Evolutionary conservation across 1,140 invertebrate genomes (phyloP).

Genomic region (Nilaparvata lugens): DNA sequence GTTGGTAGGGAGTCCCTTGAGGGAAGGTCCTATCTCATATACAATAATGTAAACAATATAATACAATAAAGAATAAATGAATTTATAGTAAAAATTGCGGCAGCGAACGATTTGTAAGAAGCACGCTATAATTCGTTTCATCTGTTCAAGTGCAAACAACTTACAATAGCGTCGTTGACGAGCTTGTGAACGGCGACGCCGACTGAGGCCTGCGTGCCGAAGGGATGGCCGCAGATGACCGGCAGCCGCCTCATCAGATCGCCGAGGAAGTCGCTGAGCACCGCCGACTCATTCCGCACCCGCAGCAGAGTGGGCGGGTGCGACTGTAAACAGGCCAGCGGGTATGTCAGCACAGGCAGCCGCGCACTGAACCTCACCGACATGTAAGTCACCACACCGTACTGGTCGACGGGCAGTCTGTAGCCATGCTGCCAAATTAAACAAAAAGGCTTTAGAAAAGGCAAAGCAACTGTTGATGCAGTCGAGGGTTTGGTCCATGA

Average conservation of each 20-base stretch:
- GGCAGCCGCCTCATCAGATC: constrained; percentile 15
- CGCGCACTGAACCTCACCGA: constrained; percentile 33
- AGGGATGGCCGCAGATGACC: constrained; percentile 16
- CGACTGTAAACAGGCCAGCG: constrained; percentile 35
- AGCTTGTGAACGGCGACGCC: constrained; percentile 17
- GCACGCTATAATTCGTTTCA: too few relatives aligned
- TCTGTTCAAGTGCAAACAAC: too few relatives aligned
- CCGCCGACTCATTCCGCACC: constrained; percentile 29
- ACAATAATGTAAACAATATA: too few relatives aligned
- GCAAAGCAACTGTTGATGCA: too few relatives aligned
- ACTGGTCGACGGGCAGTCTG: constrained; percentile 37
- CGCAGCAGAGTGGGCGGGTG: constrained; percentile 35
- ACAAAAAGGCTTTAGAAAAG: too few relatives aligned
- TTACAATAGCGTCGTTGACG: constrained; percentile 8
- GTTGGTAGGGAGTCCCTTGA: too few relatives aligned
- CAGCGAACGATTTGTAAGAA: too few relatives aligned
- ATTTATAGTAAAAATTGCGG: too few relatives aligned
- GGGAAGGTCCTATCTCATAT: too few relatives aligned
- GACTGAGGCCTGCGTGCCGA: constrained; percentile 2
- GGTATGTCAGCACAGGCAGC: constrained; percentile 38
- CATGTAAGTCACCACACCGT: constrained; percentile 30
- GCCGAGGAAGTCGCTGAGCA: constrained; percentile 20
- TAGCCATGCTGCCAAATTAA: constrained; percentile 38
- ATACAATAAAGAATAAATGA: too few relatives aligned
- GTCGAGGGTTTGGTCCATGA: too few relatives aligned